These are phyloP conservation scores for Diadema setosum DNA, from an alignment of 35 echinoderm and acorn worm genomes.

Conservation along the genomic window DNA sequence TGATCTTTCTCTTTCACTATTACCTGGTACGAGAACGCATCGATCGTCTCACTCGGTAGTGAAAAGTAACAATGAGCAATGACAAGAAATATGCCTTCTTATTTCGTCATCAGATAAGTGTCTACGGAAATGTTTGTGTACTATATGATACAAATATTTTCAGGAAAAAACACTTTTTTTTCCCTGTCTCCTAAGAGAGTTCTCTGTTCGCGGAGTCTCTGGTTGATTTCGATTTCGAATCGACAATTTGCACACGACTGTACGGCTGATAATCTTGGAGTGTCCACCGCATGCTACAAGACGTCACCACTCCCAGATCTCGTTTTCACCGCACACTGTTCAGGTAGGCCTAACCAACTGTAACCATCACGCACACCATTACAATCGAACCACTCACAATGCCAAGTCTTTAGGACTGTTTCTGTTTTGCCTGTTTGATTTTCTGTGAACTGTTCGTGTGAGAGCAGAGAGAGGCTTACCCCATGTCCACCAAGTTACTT, in stretches of 20 bases:
- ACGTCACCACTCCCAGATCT: no score
- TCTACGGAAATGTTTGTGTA: conserved; percentile 14
- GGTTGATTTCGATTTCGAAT: no score
- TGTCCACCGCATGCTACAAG: background rate
- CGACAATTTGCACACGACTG: no score
- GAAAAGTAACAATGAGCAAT: background rate
- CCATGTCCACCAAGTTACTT: conserved; percentile 64
- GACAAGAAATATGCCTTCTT: background rate
- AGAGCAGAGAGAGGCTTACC: no score
- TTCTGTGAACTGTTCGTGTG: no score
- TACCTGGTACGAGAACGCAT: conserved; percentile 3
- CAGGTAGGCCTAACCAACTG: no score
- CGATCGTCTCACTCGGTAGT: background rate
- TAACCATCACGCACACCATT: background rate
- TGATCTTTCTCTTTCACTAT: background rate
- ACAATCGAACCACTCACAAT: background rate
- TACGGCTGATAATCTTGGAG: no score
- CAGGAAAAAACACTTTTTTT: background rate
- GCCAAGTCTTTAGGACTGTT: background rate
- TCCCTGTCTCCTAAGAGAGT: background rate
- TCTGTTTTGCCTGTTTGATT: no score
- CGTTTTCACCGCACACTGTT: no score
- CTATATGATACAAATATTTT: conserved; percentile 37
- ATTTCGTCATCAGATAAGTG: background rate
- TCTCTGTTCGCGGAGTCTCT: background rate